These are phyloP conservation scores for Lepidiolamprologus cunningtoni DNA, from an alignment of 2,113 vertebrate species.

Conservation along the genomic window DNA sequence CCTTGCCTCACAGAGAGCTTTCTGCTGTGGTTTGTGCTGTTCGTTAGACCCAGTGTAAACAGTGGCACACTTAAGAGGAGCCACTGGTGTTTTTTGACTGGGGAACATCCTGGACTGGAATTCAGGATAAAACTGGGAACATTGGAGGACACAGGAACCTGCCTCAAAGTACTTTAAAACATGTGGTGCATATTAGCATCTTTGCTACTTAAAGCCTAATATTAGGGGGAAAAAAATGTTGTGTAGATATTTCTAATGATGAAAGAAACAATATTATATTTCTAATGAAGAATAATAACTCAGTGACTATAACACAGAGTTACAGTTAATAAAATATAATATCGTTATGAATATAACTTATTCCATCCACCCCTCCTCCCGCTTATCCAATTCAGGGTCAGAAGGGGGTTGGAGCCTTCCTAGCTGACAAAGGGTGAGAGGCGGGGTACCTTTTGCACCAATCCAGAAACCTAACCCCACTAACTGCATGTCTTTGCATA, in stretches of 20 bases:
- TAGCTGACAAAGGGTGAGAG: neutral
- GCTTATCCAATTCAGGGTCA: neutral
- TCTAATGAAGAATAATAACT: neutral
- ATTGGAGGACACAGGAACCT: neutral
- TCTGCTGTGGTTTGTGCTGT: neutral
- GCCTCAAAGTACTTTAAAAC: neutral
- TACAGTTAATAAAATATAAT: neutral
- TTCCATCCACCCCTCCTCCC: neutral
- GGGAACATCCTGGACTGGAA: neutral
- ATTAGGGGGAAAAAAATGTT: neutral
- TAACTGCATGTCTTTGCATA: neutral
- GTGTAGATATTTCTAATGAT: neutral
- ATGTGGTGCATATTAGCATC: neutral
- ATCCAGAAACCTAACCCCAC: neutral
- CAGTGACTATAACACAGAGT: neutral
- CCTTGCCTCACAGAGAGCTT: constrained; percentile 21
- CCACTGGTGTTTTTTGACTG: neutral
- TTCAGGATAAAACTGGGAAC: neutral
- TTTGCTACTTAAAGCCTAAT: neutral
- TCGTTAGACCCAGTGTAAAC: constrained; percentile 19
- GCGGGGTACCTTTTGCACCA: neutral
- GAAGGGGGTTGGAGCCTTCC: neutral
- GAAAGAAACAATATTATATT: neutral
- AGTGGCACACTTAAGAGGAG: neutral
- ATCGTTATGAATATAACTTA: neutral